Evolutionary conservation across 2,797 vertebrate species (phyloP).

Genomic region (Emys orbicularis): DNA sequence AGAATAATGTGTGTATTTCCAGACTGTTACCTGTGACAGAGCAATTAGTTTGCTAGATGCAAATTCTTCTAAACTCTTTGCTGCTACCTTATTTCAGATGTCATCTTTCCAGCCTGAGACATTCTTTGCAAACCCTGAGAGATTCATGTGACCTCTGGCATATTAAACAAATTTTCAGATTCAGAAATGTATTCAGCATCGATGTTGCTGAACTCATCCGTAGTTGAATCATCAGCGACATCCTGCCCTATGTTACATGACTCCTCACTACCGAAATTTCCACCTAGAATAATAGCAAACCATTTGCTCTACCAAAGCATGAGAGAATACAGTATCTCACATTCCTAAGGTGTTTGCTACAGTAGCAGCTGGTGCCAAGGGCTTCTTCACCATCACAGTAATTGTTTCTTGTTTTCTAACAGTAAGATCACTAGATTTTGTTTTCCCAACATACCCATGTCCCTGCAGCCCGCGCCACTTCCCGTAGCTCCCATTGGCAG

Average conservation of each 20-base stretch:
- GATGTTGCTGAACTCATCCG: rapidly evolving
- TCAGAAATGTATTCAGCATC: background rate
- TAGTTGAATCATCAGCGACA: rapidly evolving
- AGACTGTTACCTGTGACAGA: background rate
- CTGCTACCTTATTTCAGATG: background rate
- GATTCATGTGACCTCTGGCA: background rate
- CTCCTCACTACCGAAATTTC: background rate
- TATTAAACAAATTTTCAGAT: background rate
- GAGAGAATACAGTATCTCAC: background rate
- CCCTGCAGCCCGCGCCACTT: too few species aligned
- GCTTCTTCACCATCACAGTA: background rate
- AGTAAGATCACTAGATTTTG: background rate
- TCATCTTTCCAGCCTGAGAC: background rate
- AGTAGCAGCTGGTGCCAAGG: background rate
- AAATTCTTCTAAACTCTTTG: background rate
- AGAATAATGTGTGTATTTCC: background rate
- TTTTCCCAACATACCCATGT: background rate
- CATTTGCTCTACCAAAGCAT: background rate
- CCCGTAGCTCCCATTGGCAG: too few species aligned
- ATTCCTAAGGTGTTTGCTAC: background rate
- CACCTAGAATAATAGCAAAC: background rate
- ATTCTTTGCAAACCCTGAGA: background rate
- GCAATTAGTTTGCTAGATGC: background rate
- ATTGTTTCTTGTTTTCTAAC: background rate
- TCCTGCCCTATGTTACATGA: background rate